Evolutionary conservation across 2,113 vertebrate genomes (phyloP), one percentile per base, ranked within the genome.

Genomic region (Zeus faber): DNA sequence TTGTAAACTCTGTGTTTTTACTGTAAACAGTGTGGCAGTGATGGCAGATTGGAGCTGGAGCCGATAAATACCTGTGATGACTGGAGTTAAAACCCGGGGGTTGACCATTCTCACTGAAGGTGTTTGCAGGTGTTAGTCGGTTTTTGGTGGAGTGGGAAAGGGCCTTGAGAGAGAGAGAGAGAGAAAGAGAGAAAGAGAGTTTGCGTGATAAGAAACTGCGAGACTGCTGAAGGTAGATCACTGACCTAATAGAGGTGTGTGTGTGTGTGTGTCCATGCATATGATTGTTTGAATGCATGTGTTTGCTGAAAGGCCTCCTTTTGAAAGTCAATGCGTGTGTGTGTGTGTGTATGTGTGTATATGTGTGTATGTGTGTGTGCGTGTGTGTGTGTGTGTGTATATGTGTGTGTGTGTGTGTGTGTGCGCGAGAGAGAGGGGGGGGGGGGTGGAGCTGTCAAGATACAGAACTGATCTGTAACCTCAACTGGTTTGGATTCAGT

Each of bases 361-460:
- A n/a, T 40, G 16, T 40, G 37, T 40, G 5, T 40, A 11, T 8
- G 37, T 40, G 37, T 4, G 37, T 40, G 37, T 40, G 37, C 16
- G 37, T 40, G 5, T 40, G 37, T 40, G 37, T 40, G 5, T 40
- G 37, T 40, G 10, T 16, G 14, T 40, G 37, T 14, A 17, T 40
- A 17, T n/a, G 37, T n/a, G 5, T 40, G 14, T 40, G 37, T 40
- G 5, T 40, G 14, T 40, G 10, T 3, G 6, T 6, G 37, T 14
- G 2, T 40, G 37, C 16, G 37, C 16, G 37, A 16, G 37, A 16
- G 37, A 16, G 55, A 41, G 47, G 20, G 48, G 16, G 20, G 13
- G 50, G 27, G 18, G 27, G n/a, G n/a, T 13, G n/a, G 40, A 49
- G 57, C 43, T 25, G 3, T 24, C 14, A 46, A 47, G 18, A 46